Conservation (phyloP, 2,113 vertebrate species). For the Charadrius vociferus region DNA sequence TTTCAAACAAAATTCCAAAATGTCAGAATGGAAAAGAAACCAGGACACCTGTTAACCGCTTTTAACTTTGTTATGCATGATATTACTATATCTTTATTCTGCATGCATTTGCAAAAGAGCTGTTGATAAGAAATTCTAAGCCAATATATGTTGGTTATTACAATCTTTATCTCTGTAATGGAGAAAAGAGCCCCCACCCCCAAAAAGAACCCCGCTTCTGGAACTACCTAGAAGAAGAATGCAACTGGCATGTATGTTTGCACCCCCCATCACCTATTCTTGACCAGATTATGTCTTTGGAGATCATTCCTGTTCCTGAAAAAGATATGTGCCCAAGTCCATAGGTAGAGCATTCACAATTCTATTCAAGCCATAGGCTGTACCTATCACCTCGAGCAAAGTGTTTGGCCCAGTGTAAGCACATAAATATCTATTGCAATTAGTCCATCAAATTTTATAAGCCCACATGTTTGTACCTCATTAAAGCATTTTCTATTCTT, state of each 20-base stretch:
- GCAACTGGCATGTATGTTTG: neutral
- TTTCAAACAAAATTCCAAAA: neutral
- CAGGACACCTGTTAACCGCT: neutral
- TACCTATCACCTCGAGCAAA: neutral
- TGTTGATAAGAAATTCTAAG: neutral
- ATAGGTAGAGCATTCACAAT: neutral
- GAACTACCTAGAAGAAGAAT: neutral
- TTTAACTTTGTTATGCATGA: neutral
- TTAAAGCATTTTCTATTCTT: neutral
- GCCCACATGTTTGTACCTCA: fast-evolving
- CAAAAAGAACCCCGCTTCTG: neutral
- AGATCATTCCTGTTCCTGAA: neutral
- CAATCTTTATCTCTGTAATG: neutral
- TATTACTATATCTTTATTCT: neutral
- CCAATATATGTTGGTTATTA: neutral
- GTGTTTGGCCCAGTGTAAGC: neutral
- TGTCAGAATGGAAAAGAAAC: neutral
- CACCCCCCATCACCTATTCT: neutral
- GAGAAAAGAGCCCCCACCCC: fast-evolving
- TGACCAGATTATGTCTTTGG: neutral
- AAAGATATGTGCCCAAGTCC: neutral
- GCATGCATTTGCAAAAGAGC: neutral
- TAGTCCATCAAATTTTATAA: neutral
- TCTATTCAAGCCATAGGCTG: neutral
- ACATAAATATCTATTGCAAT: neutral